These are phyloP conservation scores for Hypena proboscidalis DNA, from an alignment of 2,888 invertebrate species.

Conservation along the genomic window DNA sequence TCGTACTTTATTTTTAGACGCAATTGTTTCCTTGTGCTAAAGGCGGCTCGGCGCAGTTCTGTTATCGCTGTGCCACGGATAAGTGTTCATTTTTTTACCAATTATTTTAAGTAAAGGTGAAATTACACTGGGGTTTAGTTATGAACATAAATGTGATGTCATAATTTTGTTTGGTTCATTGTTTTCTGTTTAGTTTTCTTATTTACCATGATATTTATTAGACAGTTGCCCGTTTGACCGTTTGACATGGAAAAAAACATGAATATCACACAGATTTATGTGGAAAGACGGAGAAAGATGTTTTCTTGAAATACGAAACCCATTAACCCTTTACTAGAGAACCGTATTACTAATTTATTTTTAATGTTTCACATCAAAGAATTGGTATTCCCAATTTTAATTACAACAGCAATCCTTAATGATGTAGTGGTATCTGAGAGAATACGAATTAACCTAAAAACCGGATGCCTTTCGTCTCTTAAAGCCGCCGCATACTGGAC, in stretches of 20 bases:
- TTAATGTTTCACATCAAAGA: not conserved
- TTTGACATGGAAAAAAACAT: no score
- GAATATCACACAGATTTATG: no score
- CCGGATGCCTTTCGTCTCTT: not conserved
- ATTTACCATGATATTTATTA: no score
- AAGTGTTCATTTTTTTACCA: conserved; percentile 16
- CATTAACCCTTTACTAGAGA: not conserved
- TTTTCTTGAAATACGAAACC: no score
- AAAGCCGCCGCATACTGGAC: no score
- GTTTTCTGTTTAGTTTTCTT: no score
- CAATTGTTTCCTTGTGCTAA: conserved; percentile 15
- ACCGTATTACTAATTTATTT: conserved; percentile 1
- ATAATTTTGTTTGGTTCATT: not conserved
- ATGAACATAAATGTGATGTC: no score
- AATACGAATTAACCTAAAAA: conserved; percentile 6
- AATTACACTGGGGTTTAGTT: no score
- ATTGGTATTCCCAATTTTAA: conserved; percentile 6
- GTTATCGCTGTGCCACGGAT: conserved; percentile 32
- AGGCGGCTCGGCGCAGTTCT: conserved; percentile 5
- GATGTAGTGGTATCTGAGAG: not conserved
- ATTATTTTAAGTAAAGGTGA: conserved; percentile 3
- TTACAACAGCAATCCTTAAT: conserved; percentile 5
- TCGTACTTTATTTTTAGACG: conserved; percentile 13
- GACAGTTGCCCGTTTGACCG: no score
- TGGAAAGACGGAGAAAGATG: no score